phyloP scores from a whole-genome alignment of 2,888 invertebrate species.

The Synergus gifuensis region DNA sequence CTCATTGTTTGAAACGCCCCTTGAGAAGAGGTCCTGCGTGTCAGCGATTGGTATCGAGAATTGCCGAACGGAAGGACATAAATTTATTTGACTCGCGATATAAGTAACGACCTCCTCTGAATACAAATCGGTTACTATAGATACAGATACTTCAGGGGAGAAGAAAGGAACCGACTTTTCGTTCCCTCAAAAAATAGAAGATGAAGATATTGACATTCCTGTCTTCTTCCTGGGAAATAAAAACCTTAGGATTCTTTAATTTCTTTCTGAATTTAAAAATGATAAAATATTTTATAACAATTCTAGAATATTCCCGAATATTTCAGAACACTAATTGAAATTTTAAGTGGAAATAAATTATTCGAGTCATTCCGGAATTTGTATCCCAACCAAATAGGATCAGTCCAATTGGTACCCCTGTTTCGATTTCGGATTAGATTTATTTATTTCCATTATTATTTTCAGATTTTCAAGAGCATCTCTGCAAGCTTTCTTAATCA shows the following conservation, averaged over 20 bases:
- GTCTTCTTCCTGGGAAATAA: background rate
- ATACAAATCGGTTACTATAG: constrained; percentile 40
- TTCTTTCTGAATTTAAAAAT: background rate
- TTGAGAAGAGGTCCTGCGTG: constrained; percentile 29
- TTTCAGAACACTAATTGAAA: too few species aligned
- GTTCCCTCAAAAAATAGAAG: background rate
- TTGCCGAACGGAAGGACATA: constrained; percentile 54
- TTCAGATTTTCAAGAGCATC: background rate
- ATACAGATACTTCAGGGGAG: constrained; percentile 35
- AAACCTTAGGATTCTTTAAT: background rate
- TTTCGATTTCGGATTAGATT: too few species aligned
- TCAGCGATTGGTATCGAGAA: constrained; percentile 61
- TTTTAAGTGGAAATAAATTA: background rate
- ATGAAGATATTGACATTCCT: constrained; percentile 7
- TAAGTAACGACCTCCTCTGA: constrained; percentile 54
- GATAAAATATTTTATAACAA: background rate
- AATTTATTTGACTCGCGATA: constrained; percentile 58
- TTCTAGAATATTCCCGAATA: too few species aligned
- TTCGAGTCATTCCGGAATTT: too few species aligned
- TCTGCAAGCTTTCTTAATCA: background rate
- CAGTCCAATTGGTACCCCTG: too few species aligned
- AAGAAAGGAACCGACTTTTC: constrained; percentile 31
- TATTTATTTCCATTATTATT: background rate
- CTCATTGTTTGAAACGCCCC: constrained; percentile 47
- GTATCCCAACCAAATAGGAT: too few species aligned